These are phyloP conservation scores for Eulemur rubriventer DNA, from an alignment of 2,797 vertebrate genomes.

Conservation along the genomic window DNA sequence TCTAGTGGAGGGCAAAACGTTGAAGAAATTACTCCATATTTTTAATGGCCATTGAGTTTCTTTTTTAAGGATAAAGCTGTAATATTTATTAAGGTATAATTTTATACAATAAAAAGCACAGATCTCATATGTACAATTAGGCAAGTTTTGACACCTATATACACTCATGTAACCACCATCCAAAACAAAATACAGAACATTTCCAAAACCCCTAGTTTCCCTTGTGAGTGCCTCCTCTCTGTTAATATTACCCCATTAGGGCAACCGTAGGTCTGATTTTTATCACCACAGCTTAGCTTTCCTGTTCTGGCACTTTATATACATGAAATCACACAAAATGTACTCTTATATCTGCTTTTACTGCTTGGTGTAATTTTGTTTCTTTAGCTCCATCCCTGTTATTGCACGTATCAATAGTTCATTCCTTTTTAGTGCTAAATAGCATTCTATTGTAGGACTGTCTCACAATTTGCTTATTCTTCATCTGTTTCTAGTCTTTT, in stretches of 20 bases:
- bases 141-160: not conserved
- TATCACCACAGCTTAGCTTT: not conserved
- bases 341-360: not conserved
- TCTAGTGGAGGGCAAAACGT: not conserved
- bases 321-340: not conserved
- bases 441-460: not conserved
- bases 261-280: not conserved
- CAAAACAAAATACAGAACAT: not conserved
- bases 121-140: not conserved
- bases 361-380: not conserved
- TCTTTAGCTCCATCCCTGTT: not conserved
- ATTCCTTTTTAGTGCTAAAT: not conserved
- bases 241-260: not conserved
- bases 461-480: not conserved
- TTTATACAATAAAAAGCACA: slow-evolving; percentile 20
- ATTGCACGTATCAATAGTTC: not conserved
- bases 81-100: not conserved
- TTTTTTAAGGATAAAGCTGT: not conserved
- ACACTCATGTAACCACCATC: not conserved
- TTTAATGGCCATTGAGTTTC: not conserved
- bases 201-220: not conserved
- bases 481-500: not conserved
- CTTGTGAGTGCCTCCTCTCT: not conserved
- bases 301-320: not conserved
- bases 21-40: not conserved